Base-by-base conservation (phyloP, 1,140 invertebrate genomes). In the Heliconius himera region DNA sequence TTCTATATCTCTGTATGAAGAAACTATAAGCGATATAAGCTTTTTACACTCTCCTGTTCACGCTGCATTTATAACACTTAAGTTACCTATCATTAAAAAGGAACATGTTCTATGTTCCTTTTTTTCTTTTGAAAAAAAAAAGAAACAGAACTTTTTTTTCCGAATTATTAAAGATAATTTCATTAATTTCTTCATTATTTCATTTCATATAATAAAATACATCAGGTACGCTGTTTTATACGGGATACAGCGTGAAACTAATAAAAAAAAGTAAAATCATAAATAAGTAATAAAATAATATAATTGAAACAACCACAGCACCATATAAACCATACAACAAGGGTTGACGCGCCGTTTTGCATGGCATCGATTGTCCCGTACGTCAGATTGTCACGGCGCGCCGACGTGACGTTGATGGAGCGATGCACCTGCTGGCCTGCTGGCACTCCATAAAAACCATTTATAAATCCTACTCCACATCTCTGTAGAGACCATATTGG, bases 361-460 rank as follows among this genome's bases (percentile, higher is more conserved):
- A 91, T 91, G 88, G 82, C 77, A 82, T 83, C 86, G 89, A 93
- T 94, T 93, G 91, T 93, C 91, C 89, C 90, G 91, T 92, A 93
- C 91, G 92, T 94, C 91, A 94, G 88, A 89, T 93, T 93, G 92
- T 92, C 91, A 89, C 87, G 87, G 76, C 20, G 26, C 33, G 79
- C 36, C 71, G 90, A 92, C 91, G 82, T 70, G 90, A 92, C 91
- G 81, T 91, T 92, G 92, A 94, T 91, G 80, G 91, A 94, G 91
- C 82, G 87, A 78, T 76, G 89, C 91, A 93, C 91, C 92, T 94
- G 92, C 85, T 86, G 84, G 86, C 85, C 85, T 86, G 85, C 76
- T 18, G 84, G 85, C 82, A 77, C 76, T 74, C 54, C 56, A 77
- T 79, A 79, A 71, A 75, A 80, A 80, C 74, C 70, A 46, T 66